Evolutionary conservation across 2,113 vertebrate genomes (phyloP).

Genomic region (Corynorhinus townsendii): DNA sequence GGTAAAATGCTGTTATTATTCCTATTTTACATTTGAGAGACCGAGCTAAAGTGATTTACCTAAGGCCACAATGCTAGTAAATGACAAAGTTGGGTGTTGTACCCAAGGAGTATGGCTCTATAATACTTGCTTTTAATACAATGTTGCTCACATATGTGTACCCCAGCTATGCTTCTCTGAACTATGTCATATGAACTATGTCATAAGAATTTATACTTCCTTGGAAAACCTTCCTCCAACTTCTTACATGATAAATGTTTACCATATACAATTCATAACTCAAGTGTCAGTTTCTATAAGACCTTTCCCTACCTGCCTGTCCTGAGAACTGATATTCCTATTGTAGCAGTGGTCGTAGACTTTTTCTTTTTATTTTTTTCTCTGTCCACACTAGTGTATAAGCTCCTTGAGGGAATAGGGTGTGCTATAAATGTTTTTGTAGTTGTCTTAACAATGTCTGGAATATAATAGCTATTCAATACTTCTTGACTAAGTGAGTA

Average conservation of each 20-base stretch:
- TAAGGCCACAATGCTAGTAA: neutral
- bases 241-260: neutral
- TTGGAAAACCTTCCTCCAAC: neutral
- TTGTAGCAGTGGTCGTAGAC: neutral
- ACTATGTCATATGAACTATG: neutral
- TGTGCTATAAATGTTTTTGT: neutral
- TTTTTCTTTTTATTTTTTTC: neutral
- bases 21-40: neutral
- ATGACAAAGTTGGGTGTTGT: neutral
- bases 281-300: neutral
- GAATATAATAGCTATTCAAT: neutral
- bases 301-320: neutral
- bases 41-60: neutral
- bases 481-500: neutral
- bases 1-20: neutral
- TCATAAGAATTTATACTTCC: neutral
- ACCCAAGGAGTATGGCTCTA: neutral
- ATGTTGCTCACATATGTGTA: rapidly evolving
- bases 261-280: neutral
- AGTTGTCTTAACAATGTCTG: neutral
- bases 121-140: rapidly evolving
- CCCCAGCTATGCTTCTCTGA: neutral
- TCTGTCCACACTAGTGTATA: neutral
- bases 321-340: neutral
- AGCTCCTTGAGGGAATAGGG: neutral